Conservation (phyloP, 2,797 vertebrate genomes). For the Lindbergichthys nudifrons region DNA sequence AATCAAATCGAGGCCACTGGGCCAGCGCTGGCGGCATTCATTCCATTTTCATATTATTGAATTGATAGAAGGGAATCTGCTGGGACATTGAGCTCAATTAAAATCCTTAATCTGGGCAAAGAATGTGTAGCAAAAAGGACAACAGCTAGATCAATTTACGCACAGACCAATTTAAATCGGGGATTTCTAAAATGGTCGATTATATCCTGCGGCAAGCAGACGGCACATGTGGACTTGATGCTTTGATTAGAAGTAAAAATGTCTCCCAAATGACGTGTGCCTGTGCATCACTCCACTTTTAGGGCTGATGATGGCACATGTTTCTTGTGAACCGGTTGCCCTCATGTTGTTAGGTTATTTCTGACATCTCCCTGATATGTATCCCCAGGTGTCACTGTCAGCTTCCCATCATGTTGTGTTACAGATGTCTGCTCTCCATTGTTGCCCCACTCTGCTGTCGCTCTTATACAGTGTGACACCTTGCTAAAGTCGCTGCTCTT, state of each 20-base stretch:
- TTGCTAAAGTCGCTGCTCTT: constrained; percentile 86
- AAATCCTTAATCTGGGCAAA: constrained; percentile 80
- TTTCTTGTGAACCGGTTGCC: constrained; percentile 42
- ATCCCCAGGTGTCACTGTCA: constrained; percentile 29
- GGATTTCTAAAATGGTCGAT: constrained; percentile 74
- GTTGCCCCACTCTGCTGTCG: constrained; percentile 34
- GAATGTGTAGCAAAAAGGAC: constrained; percentile 72
- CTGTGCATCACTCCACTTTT: constrained; percentile 31
- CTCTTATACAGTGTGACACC: constrained; percentile 58
- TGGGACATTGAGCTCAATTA: constrained; percentile 85
- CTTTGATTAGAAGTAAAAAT: constrained; percentile 69
- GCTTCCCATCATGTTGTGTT: constrained; percentile 3
- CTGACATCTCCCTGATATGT: constrained; percentile 31
- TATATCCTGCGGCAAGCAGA: constrained; percentile 67
- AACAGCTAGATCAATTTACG: constrained; percentile 52
- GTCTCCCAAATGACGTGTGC: constrained; percentile 44
- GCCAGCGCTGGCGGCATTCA: constrained; percentile 85
- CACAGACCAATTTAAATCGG: constrained; percentile 66
- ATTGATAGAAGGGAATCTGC: constrained; percentile 80
- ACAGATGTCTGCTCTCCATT: constrained; percentile 36
- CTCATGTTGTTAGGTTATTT: constrained; percentile 43
- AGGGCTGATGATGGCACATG: constrained; percentile 12
- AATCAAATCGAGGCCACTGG: constrained; percentile 86
- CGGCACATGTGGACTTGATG: constrained; percentile 61
- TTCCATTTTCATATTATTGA: constrained; percentile 86